phyloP scores from a whole-genome alignment of 64 coral and sea anemone species.

The Pocillopora verrucosa region DNA sequence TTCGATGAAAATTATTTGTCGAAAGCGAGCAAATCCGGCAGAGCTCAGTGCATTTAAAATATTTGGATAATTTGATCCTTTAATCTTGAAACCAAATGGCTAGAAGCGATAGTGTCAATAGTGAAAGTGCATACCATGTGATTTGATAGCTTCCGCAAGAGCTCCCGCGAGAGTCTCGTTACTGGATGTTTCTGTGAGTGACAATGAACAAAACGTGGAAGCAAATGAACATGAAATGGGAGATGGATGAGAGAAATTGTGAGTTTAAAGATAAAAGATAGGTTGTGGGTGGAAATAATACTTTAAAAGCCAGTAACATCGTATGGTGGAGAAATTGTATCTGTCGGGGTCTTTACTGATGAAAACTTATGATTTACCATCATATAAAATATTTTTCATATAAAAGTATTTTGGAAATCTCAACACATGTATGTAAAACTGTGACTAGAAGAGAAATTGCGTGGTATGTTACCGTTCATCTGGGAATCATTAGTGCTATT shows the following conservation, averaged over 20 bases:
- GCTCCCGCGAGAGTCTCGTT: slow-evolving; percentile 32
- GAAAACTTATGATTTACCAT: not conserved
- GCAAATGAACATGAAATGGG: not conserved
- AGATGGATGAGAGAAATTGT: not conserved
- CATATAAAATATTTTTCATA: not conserved
- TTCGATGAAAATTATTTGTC: too few species aligned
- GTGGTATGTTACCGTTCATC: not conserved
- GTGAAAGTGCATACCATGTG: not conserved
- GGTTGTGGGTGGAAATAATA: not conserved
- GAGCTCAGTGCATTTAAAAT: too few species aligned
- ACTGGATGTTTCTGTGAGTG: slow-evolving; percentile 8
- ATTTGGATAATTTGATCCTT: too few species aligned
- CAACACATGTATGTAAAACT: too few species aligned
- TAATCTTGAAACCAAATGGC: not conserved
- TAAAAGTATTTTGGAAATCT: not conserved
- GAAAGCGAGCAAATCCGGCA: too few species aligned
- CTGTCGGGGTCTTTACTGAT: not conserved
- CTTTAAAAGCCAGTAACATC: too few species aligned
- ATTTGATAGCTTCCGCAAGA: slow-evolving; percentile 17
- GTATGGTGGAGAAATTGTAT: not conserved
- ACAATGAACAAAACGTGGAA: not conserved
- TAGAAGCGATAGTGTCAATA: not conserved
- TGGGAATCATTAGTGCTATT: not conserved
- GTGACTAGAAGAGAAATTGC: not conserved
- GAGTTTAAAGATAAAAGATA: not conserved